These are phyloP conservation scores for Hapalemur alaotrensis DNA, from an alignment of 2,797 vertebrate species.

Conservation along the genomic window DNA sequence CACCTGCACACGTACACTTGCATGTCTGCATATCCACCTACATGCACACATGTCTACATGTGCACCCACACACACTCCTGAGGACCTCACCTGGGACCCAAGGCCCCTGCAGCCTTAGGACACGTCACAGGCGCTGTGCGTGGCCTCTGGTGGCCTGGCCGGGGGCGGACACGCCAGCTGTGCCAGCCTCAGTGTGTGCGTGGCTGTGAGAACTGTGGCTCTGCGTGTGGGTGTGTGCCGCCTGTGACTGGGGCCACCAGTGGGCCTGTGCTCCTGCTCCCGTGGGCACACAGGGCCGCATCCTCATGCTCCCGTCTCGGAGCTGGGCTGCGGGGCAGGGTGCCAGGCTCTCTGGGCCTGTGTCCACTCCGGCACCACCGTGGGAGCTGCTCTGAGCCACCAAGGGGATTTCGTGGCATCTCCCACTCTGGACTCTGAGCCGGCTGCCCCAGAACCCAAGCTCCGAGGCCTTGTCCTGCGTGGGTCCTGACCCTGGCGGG, in stretches of 20 bases:
- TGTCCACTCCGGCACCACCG: accelerated
- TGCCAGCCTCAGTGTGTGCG: accelerated
- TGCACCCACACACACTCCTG: accelerated
- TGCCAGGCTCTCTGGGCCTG: accelerated
- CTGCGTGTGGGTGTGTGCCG: accelerated
- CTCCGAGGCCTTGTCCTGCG: neutral
- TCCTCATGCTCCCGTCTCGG: accelerated
- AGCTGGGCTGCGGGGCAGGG: accelerated
- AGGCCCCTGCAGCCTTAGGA: neutral
- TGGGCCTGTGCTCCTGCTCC: accelerated
- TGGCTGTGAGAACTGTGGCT: accelerated
- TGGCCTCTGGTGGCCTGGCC: accelerated
- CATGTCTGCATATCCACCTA: too few species aligned
- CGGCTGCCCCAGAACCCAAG: neutral
- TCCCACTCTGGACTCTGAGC: neutral
- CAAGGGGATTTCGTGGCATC: accelerated
- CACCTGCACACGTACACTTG: neutral
- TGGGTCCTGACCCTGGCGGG: neutral
- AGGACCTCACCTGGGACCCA: neutral
- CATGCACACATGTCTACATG: neutral
- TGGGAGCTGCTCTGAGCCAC: neutral
- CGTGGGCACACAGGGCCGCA: accelerated
- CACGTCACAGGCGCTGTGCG: too few species aligned
- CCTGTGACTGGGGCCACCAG: accelerated
- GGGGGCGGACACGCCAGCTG: accelerated